Base-by-base conservation (phyloP, 2,113 vertebrate species). In the Bostrychus sinensis region DNA sequence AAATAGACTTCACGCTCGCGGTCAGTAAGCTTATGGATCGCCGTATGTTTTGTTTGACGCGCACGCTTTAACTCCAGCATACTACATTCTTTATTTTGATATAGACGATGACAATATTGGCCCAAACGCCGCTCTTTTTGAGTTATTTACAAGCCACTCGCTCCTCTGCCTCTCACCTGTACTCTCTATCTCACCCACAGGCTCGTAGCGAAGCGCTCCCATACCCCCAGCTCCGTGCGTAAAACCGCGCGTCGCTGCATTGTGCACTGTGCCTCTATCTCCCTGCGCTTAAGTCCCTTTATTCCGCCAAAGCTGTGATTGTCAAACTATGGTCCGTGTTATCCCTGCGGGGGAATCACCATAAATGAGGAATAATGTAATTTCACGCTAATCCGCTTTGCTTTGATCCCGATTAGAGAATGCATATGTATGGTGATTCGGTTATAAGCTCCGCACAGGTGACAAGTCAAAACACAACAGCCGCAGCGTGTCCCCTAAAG, bases 171-270 rank as follows among this genome's bases (percentile, higher is more conserved):
- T 17, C 59, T 30, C 61, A 38, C 51, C 43, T 42, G 17, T 43
- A 9, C 65, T 60, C 50, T 34, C 50, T 36, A 25, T 22, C 17
- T 37, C 45, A 19, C 54, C 8, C 39, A 9, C 41, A 7, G 13
- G 14, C 28, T 7, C 34, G 7, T 20, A 32, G 59, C 19, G 53
- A 55, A 61, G 67, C 62, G 46, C 66, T 63, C 62, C 53, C 41
- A 45, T 20, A 38, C 32, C 28, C 53, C 7, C 34, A 25, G 55
- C 66, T 70, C 59, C 34, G 78, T 56, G 82, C 74, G 76, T 73
- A 84, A 82, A 82, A 51, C 48, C 17, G 80, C 76, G 84, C 80
- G 86, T 75, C 79, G 41, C 77, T 83, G 70, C 72, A 53, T 73
- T 26, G 67, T 16, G 39, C 63, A 72, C 66, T 82, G 42, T 45